These are phyloP conservation scores for Phrynosoma blainvillii DNA, from an alignment of 2,113 vertebrate genomes.

Conservation along the genomic window DNA sequence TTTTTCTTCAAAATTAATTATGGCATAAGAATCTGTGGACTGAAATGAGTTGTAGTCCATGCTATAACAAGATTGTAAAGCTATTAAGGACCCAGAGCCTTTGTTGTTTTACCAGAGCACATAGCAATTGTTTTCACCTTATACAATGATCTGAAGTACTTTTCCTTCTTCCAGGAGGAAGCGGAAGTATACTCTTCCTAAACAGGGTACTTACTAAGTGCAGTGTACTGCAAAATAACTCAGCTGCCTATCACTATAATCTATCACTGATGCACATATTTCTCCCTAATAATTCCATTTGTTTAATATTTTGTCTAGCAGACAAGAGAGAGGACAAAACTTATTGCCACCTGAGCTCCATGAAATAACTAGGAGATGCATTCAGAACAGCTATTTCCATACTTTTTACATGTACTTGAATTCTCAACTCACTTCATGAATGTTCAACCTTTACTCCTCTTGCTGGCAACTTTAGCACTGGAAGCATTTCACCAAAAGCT, in stretches of 20 bases:
- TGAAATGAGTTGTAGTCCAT: not conserved
- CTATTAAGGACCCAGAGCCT: too few species aligned
- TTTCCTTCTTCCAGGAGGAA: not conserved
- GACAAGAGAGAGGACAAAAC: not conserved
- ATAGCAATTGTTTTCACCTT: not conserved
- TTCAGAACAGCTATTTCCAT: not conserved
- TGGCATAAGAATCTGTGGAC: not conserved
- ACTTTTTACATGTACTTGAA: not conserved
- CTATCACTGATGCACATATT: not conserved
- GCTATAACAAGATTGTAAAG: too few species aligned
- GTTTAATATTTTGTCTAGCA: not conserved
- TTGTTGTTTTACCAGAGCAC: not conserved
- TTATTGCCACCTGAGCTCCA: not conserved
- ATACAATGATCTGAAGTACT: not conserved
- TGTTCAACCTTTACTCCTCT: not conserved
- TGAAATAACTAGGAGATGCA: not conserved
- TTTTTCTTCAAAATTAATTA: not conserved
- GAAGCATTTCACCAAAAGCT: not conserved
- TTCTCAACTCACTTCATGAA: not conserved
- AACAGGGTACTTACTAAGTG: not conserved
- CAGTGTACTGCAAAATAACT: not conserved
- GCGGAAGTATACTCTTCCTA: not conserved
- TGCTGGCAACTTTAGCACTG: not conserved
- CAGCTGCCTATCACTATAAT: not conserved
- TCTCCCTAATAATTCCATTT: not conserved